Conservation (phyloP, 2,797 vertebrate genomes). For the Yasuhikotakia modesta region DNA sequence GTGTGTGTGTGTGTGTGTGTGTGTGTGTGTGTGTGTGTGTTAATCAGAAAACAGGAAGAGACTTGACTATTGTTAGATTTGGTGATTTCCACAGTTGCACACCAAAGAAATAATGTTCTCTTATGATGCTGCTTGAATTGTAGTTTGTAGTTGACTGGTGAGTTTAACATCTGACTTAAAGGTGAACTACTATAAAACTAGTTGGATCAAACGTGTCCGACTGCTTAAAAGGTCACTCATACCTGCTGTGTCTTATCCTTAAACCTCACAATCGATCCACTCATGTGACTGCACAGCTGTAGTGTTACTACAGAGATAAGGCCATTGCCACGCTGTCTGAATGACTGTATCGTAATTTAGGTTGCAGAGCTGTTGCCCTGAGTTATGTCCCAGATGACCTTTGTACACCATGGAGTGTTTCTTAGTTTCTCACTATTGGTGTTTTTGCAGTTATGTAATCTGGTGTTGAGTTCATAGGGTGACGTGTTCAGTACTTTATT, state of each 20-base stretch:
- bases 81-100: background rate
- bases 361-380: conserved; percentile 26
- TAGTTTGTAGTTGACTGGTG: background rate
- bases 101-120: background rate
- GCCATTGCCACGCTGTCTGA: background rate
- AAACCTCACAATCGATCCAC: background rate
- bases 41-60: background rate
- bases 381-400: conserved; percentile 10
- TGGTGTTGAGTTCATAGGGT: background rate
- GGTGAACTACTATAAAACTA: background rate
- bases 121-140: background rate
- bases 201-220: background rate
- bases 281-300: background rate
- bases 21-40: no score
- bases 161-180: background rate
- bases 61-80: no score
- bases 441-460: background rate
- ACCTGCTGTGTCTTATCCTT: background rate
- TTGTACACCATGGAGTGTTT: background rate
- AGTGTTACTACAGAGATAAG: background rate
- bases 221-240: background rate
- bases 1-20: no score
- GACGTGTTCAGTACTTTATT: background rate
- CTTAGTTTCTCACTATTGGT: background rate
- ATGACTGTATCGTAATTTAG: background rate